Conservation (phyloP, 2,113 vertebrate genomes). For the Burhinus oedicnemus region DNA sequence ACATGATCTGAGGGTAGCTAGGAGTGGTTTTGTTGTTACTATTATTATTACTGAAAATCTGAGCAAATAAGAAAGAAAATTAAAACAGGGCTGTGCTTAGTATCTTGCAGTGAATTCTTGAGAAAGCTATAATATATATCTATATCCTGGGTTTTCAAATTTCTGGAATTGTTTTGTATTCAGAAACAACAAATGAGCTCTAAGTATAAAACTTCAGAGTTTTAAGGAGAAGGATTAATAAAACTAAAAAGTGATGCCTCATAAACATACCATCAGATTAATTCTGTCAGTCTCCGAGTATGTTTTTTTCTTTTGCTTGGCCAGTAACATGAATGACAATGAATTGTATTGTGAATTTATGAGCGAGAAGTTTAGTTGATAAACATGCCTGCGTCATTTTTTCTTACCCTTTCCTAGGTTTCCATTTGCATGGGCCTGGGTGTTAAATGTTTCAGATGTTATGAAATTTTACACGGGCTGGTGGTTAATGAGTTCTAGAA, state of each 20-base stretch:
- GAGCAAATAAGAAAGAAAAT: neutral
- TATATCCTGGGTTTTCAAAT: neutral
- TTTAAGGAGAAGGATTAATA: neutral
- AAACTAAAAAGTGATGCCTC: neutral
- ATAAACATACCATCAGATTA: neutral
- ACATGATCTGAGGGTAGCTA: neutral
- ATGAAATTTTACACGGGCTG: neutral
- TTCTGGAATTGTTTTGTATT: neutral
- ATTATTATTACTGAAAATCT: neutral
- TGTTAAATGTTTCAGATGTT: slow-evolving; percentile 11
- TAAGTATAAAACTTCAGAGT: neutral
- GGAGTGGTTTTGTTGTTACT: neutral
- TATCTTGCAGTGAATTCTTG: neutral
- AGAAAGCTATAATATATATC: neutral
- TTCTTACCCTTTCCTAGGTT: neutral
- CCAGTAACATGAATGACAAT: neutral
- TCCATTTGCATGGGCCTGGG: neutral
- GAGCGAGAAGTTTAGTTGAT: neutral
- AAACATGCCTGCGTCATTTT: neutral
- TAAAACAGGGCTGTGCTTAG: neutral
- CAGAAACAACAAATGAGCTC: neutral
- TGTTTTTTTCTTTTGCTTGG: neutral
- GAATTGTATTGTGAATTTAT: neutral
- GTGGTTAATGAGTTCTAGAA: slow-evolving; percentile 21
- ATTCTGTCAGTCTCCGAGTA: neutral